Base-by-base conservation (phyloP, 2,888 invertebrate species). In the Hofmannophila pseudospretella region DNA sequence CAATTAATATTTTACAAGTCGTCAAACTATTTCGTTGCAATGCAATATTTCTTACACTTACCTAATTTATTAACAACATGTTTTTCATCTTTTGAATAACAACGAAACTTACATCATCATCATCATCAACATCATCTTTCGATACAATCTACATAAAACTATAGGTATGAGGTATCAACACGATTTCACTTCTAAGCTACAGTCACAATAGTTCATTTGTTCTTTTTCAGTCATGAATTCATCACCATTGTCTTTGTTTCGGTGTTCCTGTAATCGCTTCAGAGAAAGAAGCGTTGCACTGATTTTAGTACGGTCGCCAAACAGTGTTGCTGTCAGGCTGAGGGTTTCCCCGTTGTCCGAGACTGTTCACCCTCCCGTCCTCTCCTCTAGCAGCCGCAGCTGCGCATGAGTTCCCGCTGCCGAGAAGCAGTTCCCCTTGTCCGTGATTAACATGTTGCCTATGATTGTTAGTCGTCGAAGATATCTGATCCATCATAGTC, bases 401-500 rank as follows among this genome's bases (percentile, higher is more conserved):
- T 3, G 90, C 90, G 49, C 90, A 90, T 7, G 87, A 87, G 34
- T 89, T 89, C 0, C 89, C 89, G 28, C 88, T 89, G 28, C 89
- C 89, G 29, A 89, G 65, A 49, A 90, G 66, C 47, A 90, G 63
- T 5, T 81, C 81, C 9, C 63, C 67, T 44, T 85, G 84, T 1
- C 75, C 77, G 32, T 84, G 81, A 41, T 64, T 75, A 13, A 68
- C 74, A 32, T 87, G 86, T 45, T 86, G 87, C 39, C 86, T 73
- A 35, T 87, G 87, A 37, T 88, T 89, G 29, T 88, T 89, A 29
- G 90, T 92, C 34, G 90, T 91, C 34, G 91, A 91, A 1, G 90
- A 89, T 38, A 93, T 90, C 65, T 93, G 93, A 71, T 93, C 93
- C 93, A 93, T 93, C 54, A 93, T 93, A 26, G 90, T 91, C 69